Base-by-base conservation (phyloP, 2,888 invertebrate species). In the Melangyna quadrimaculata region DNA sequence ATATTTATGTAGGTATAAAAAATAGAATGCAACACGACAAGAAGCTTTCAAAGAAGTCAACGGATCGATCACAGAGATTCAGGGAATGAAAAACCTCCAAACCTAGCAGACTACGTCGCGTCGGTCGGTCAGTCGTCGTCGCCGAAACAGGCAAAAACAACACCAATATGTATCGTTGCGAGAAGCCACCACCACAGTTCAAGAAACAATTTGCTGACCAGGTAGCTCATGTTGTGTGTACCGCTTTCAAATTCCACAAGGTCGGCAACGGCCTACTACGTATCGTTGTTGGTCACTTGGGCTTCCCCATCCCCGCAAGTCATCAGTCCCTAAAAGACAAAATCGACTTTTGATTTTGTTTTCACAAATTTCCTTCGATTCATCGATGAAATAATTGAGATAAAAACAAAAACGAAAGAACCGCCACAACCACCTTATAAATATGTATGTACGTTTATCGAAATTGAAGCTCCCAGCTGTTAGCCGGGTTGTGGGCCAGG, bases 201-300 rank as follows among this genome's bases (percentile, higher is more conserved):
- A 55, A 61, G 80, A 84, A 69, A 80, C 79, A 84, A 84, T 84
- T 86, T 81, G 77, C 81, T 86, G 70, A 73, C 77, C 86, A 86
- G 81, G 79, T 77, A 81, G 79, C 87, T 19, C 61, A 74, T 78
- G 70, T 78, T 78, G 63, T 69, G 65, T 69, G 79, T 79, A 80
- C 74, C 77, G 84, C 70, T 83, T 87, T 88, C 73, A 78, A 88
- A 89, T 89, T 89, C 89, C 89, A 87, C 88, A 88, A 88, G 88
- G 88, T 88, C 88, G 88, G 57, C 82, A 74, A 78, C 78, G 61
- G 71, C 74, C 74, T 61, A 67, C n/a, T n/a, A n/a, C n/a, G n/a
- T n/a, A n/a, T n/a, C 82, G 65, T 71, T 82, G 74, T 74, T 79
- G 84, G 77, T 80, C 78, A 79, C 73, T 81, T 63, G 74, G 24